Base-by-base conservation (phyloP, 2,113 vertebrate species). In the Ahaetulla prasina region DNA sequence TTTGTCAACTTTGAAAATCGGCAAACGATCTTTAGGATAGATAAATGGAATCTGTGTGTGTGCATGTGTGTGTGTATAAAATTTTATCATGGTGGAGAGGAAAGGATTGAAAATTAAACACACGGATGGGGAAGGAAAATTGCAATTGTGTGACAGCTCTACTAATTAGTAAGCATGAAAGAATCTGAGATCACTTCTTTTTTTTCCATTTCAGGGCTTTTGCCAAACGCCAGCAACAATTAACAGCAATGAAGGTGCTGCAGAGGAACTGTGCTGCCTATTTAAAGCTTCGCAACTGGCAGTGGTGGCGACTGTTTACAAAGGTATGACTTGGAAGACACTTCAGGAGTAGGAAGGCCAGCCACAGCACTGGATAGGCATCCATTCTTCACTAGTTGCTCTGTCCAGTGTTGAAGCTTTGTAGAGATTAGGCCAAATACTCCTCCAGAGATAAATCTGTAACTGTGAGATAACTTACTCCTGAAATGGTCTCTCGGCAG, bases 241-340 rank as follows among this genome's bases (percentile, higher is more conserved):
- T 99, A 93, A 99, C 98, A 0, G 99, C 99, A 27, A 99, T 99
- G 99, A 99, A 98, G 92, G 99, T 99, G 91, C 99, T 99, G 92
- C 99, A 99, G 98, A 98, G 99, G 93, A 99, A 99, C 97, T 99
- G 99, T 10, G 99, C 99, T 0, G 99, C 99, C n/a, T 99, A 99
- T 95, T 96, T 99, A 90, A 99, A 99, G 95, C 98, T 99, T 92
- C 97, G 99, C 49, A 99, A 99, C 97, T 99, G 99, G 99, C 99
- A 99, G 84, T 99, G 99, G 99, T 99, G 99, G 99, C 97, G 99
- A n/a, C 97, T 99, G 50, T 99, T 99, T 97, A 99, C 99, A 88
- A 99, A 99, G 98, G 99, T 99, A 96, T 50, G 60, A 0, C 90
- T 92, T 91, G 86, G 45, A 27, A 25, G 16, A 45, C 87, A 52